Conservation (phyloP, 2,113 vertebrate species). For the Phalacrocorax aristotelis region DNA sequence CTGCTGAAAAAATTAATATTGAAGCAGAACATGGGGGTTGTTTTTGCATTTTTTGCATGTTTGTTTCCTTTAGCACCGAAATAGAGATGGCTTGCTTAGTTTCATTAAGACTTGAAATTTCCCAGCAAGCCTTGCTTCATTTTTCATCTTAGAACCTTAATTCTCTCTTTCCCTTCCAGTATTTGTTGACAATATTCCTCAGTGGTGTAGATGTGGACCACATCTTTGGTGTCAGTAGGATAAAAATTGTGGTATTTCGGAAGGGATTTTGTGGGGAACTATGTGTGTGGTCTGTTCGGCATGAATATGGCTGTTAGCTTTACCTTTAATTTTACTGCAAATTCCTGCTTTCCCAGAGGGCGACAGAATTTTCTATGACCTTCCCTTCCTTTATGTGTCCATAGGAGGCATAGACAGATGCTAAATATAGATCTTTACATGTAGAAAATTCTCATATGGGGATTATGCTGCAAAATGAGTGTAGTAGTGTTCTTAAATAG, state of each 20-base stretch:
- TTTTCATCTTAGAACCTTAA: background rate
- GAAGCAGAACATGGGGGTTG: background rate
- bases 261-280: background rate
- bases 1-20: background rate
- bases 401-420: background rate
- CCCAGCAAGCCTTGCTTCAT: background rate
- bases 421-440: conserved; percentile 11
- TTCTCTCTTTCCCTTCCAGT: background rate
- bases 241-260: background rate
- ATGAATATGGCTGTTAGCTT: background rate
- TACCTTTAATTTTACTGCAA: background rate
- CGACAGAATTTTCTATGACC: background rate
- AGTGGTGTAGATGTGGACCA: background rate
- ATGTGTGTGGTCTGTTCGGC: background rate
- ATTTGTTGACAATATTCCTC: background rate
- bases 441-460: background rate
- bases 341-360: background rate
- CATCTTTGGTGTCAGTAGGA: background rate
- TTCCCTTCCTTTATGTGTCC: background rate
- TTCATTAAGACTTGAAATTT: background rate
- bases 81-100: background rate
- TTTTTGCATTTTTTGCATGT: background rate
- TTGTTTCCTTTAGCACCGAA: background rate
- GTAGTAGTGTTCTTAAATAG: background rate
- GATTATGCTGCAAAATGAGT: background rate